Evolutionary conservation across 30 jellyfish, hydroid and myxozoan genomes (phyloP).

Genomic region (Aurelia aurita): DNA sequence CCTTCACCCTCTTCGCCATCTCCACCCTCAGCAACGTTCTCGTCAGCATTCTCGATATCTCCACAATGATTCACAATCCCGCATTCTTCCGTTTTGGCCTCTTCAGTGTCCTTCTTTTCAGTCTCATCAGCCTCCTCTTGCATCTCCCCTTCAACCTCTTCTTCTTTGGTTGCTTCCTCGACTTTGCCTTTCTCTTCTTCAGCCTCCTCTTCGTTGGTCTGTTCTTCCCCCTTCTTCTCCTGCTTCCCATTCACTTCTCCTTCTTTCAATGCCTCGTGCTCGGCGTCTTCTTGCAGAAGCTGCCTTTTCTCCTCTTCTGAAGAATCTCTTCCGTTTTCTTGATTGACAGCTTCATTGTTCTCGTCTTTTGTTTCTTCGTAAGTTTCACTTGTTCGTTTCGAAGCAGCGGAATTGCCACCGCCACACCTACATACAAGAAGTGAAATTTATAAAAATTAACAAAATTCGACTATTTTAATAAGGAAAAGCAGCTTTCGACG

Average conservation of each 20-base stretch:
- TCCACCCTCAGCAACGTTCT: not conserved
- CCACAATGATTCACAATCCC: not conserved
- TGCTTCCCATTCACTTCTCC: not conserved
- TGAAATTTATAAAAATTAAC: too few relatives aligned
- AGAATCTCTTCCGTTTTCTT: not conserved
- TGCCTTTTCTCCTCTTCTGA: conserved; percentile 8
- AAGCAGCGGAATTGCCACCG: conserved; percentile 41
- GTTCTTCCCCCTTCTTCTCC: conserved; percentile 35
- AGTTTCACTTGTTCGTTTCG: conserved; percentile 21
- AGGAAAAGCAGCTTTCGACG: too few relatives aligned
- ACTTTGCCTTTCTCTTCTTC: not conserved
- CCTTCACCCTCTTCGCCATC: conserved; percentile 30
- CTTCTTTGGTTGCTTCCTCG: not conserved
- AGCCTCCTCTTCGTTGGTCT: conserved; percentile 11
- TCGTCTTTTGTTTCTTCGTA: conserved; percentile 30
- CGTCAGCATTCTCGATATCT: not conserved
- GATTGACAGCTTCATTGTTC: not conserved
- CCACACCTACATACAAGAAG: conserved; percentile 27
- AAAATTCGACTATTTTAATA: too few relatives aligned
- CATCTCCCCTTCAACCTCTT: too few relatives aligned
- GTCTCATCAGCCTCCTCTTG: too few relatives aligned
- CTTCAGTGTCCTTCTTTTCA: not conserved
- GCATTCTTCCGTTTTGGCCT: conserved; percentile 3
- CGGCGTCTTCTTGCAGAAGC: conserved; percentile 8
- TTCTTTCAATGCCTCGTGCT: conserved; percentile 24